phyloP scores from a whole-genome alignment of 2,113 vertebrate genomes.

The Hippocampus barbouri region DNA sequence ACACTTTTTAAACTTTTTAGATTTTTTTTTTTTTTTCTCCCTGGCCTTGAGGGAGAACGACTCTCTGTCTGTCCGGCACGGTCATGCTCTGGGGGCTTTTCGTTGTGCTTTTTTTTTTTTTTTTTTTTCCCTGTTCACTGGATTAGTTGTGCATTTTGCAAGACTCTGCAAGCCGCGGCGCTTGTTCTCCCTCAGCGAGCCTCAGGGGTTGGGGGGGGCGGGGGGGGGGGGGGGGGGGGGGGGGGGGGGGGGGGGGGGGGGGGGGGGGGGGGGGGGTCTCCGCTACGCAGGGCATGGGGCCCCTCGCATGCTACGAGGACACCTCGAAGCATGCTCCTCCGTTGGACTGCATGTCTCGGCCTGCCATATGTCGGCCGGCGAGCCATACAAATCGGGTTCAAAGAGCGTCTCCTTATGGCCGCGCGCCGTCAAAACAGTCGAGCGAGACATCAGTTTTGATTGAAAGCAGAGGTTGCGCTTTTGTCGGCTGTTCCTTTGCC shows the following conservation, averaged over 20 bases:
- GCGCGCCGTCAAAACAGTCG: conserved; percentile 7
- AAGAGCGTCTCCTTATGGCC: background rate
- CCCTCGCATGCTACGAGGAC: background rate
- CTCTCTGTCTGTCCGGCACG: background rate
- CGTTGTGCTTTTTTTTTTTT: background rate
- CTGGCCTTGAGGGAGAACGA: background rate
- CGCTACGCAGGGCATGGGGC: background rate
- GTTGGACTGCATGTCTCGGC: background rate
- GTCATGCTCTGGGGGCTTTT: background rate
- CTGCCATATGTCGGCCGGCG: background rate
- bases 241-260: no score
- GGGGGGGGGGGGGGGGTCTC: background rate
- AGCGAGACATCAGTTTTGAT: conserved; percentile 19
- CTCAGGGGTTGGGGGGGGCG: no score
- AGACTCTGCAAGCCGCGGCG: background rate
- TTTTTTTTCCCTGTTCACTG: background rate
- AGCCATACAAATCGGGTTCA: conserved; percentile 3
- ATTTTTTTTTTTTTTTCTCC: no score
- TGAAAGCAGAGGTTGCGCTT: conserved; percentile 14
- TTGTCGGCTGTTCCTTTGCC: conserved; percentile 38
- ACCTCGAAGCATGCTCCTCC: background rate
- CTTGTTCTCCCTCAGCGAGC: background rate
- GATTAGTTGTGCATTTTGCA: conserved; percentile 1
- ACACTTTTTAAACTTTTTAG: background rate
- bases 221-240: no score